Percentiles rank a stretch among this genome's conserved stretches.
These are phyloP conservation scores for Pemphigus obesinymphae DNA, from an alignment of 1,140 invertebrate species.

Conservation along the genomic window DNA sequence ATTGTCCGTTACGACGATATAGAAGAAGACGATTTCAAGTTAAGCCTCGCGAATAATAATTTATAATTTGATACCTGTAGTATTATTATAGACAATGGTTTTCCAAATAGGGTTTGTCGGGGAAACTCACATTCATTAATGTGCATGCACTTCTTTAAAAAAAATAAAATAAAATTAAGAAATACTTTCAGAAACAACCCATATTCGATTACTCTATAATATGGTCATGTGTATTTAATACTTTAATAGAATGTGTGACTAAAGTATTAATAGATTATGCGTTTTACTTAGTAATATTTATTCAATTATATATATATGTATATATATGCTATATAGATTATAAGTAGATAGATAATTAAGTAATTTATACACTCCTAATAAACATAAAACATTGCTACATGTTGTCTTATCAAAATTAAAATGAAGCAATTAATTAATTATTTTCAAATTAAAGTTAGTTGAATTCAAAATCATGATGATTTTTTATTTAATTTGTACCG, in stretches of 20 bases:
- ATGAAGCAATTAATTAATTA: no score
- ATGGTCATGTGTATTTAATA: neutral
- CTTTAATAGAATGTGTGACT: neutral
- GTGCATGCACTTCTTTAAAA: neutral
- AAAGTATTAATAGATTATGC: neutral
- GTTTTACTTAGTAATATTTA: neutral
- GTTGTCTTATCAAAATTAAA: no score
- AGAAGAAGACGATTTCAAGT: neutral
- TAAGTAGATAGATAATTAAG: no score
- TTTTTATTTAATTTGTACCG: no score
- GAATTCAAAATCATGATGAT: no score
- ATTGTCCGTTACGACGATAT: neutral
- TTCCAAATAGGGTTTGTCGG: neutral
- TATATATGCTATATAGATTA: neutral
- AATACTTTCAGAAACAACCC: neutral
- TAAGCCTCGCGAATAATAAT: conserved; percentile 2
- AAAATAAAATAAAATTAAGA: neutral
- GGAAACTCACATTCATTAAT: conserved; percentile 1
- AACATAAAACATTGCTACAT: no score
- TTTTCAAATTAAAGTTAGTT: no score
- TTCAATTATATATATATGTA: neutral
- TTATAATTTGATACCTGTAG: neutral
- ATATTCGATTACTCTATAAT: neutral
- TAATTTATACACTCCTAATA: no score
- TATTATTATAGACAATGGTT: neutral